A percentile compares a stretch with the other conserved stretches of the same genome.
These are phyloP conservation scores for Erebia ligea DNA, from an alignment of 2,888 invertebrate genomes.

Conservation along the genomic window DNA sequence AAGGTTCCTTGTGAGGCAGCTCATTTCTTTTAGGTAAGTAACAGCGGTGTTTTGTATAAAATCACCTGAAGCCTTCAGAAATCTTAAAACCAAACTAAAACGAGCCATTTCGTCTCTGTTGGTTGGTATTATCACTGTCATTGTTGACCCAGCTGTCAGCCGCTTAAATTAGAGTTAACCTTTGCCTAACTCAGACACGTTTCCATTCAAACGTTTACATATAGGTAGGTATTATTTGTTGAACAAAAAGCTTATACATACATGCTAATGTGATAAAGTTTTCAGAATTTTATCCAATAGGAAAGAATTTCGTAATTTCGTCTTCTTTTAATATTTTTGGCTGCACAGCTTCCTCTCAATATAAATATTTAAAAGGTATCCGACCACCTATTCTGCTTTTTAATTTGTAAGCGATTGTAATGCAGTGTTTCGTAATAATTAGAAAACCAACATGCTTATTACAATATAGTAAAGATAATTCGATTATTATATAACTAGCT, in stretches of 20 bases:
- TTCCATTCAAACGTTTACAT: conserved; percentile 3
- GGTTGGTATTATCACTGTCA: conserved; percentile 36
- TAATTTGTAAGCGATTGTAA: neutral
- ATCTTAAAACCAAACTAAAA: conserved; percentile 26
- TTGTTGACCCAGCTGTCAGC: conserved; percentile 39
- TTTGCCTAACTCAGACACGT: conserved; percentile 16
- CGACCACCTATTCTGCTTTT: neutral
- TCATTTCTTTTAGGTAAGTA: neutral
- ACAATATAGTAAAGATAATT: no score
- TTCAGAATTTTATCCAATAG: no score
- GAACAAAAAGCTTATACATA: neutral
- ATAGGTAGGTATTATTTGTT: neutral
- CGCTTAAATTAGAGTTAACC: conserved; percentile 34
- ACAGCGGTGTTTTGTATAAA: neutral
- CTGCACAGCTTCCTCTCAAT: no score
- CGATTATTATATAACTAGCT: no score
- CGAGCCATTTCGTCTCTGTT: conserved; percentile 27
- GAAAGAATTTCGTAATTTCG: no score
- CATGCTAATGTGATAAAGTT: no score
- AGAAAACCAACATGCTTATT: no score
- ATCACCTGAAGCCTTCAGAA: neutral
- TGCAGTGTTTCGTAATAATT: no score
- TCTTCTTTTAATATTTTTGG: no score
- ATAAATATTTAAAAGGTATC: no score
- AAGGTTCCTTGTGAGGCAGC: no score